phyloP scores from a whole-genome alignment of 2,888 invertebrate genomes.

The Saturnia pavonia region DNA sequence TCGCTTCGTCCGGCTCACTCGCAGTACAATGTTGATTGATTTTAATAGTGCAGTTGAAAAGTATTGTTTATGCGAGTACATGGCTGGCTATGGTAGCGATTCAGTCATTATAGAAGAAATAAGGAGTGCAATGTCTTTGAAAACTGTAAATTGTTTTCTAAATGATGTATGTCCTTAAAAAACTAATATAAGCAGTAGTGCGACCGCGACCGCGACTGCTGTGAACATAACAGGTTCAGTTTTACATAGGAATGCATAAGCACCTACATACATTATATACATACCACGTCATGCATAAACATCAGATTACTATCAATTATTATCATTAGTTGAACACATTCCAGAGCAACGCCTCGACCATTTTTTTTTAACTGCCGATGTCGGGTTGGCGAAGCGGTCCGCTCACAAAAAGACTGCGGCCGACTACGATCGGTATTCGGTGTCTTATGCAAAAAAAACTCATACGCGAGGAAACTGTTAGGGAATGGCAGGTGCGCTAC shows the following conservation, averaged over 20 bases:
- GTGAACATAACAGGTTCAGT: background rate
- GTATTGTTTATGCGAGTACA: background rate
- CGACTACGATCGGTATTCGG: too few relatives aligned
- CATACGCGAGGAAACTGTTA: too few relatives aligned
- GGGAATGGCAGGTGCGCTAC: too few relatives aligned
- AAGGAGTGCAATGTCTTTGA: background rate
- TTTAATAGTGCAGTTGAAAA: background rate
- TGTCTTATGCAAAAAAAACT: too few relatives aligned
- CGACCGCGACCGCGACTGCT: background rate
- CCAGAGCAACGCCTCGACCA: background rate
- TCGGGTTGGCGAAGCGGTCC: too few relatives aligned
- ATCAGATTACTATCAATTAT: slow-evolving; percentile 6
- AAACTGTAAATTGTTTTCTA: background rate
- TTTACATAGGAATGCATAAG: slow-evolving; percentile 1
- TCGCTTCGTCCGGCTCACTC: background rate
- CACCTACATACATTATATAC: background rate
- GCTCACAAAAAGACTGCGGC: too few relatives aligned
- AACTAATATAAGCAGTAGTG: background rate
- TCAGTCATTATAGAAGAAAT: background rate
- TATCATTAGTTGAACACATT: slow-evolving; percentile 7
- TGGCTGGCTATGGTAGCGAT: background rate
- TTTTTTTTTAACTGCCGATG: too few relatives aligned
- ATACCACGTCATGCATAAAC: slow-evolving; percentile 1
- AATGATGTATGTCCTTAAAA: background rate
- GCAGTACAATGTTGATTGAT: background rate